Conservation (phyloP, 2,113 vertebrate genomes). For the Muscicapa adusta region DNA sequence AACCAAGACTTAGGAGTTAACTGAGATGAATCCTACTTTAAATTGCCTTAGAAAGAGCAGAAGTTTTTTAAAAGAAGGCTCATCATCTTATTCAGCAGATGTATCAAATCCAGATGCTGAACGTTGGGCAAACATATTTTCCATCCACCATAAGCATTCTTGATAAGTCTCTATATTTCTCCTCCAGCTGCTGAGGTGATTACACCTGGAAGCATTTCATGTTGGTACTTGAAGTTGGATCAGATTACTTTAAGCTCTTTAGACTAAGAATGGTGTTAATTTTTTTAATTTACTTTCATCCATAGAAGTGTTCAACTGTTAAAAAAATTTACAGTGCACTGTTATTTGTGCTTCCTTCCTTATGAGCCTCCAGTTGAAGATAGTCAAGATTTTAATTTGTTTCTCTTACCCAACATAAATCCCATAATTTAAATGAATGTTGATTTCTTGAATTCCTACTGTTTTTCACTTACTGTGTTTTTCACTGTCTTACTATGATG, state of each 20-base stretch:
- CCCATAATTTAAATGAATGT: neutral
- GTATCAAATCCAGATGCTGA: rapidly evolving
- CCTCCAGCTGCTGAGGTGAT: neutral
- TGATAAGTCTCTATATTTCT: neutral
- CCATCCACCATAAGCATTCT: neutral
- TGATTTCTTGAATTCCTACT: neutral
- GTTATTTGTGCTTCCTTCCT: neutral
- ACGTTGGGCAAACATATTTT: neutral
- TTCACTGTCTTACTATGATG: neutral
- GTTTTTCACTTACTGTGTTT: neutral
- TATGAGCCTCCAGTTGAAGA: neutral
- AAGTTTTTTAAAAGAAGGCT: neutral
- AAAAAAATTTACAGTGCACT: neutral
- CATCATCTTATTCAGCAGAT: neutral
- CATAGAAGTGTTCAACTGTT: neutral
- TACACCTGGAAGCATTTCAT: neutral
- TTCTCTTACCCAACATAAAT: neutral
- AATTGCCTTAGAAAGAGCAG: neutral
- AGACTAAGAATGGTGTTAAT: rapidly evolving
- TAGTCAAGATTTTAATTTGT: neutral
- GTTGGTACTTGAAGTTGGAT: neutral
- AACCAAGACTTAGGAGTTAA: neutral
- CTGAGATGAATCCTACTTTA: neutral
- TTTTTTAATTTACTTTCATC: neutral
- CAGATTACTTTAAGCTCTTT: neutral